Evolutionary conservation across 2,797 vertebrate genomes (phyloP).

Genomic region (Emydoidea blandingii): DNA sequence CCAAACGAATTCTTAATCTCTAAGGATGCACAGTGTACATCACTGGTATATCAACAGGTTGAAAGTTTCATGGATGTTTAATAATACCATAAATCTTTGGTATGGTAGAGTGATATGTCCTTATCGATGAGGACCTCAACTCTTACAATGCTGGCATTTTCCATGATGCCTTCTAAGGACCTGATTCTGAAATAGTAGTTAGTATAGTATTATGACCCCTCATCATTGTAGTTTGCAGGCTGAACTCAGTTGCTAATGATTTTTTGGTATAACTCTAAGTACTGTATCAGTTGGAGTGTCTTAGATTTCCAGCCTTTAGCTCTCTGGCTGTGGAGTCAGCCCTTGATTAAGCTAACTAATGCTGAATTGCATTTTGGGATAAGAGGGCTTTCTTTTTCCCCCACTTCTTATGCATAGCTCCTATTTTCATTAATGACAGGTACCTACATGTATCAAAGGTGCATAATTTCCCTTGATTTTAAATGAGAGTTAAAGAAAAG

Average conservation of each 20-base stretch:
- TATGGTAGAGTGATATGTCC: background rate
- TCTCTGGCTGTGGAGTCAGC: background rate
- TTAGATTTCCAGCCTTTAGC: background rate
- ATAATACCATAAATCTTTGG: background rate
- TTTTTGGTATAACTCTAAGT: background rate
- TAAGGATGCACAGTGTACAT: background rate
- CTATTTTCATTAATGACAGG: accelerated
- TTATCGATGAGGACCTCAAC: background rate
- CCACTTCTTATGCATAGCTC: background rate
- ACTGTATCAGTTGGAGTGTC: accelerated
- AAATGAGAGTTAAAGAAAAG: background rate
- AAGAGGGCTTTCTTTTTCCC: background rate
- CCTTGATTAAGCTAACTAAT: background rate
- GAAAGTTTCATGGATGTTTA: background rate
- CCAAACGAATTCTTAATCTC: background rate
- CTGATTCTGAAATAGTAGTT: background rate
- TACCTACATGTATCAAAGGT: background rate
- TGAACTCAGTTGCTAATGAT: background rate
- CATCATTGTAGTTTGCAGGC: background rate
- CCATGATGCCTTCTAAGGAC: background rate
- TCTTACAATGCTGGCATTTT: background rate
- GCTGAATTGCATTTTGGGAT: background rate
- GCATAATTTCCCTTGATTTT: background rate
- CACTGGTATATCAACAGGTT: background rate
- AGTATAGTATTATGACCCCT: background rate